phyloP scores from a whole-genome alignment of 2,797 vertebrate genomes.

The Rachycentron canadum region DNA sequence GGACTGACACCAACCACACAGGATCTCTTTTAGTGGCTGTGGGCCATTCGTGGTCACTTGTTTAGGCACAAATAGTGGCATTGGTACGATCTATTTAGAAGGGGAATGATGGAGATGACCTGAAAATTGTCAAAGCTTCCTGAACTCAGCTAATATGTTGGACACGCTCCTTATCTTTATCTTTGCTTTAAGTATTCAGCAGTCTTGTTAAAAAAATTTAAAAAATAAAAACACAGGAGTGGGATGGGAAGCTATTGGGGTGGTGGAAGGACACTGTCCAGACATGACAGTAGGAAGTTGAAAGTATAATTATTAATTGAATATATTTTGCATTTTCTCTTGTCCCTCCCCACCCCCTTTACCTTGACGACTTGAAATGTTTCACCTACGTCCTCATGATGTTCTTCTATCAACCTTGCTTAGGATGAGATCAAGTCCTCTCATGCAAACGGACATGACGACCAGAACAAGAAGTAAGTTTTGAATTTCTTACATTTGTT shows the following conservation, averaged over 20 bases:
- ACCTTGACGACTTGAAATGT: conserved; percentile 98
- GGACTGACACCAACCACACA: conserved; percentile 97
- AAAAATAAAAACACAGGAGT: conserved; percentile 46
- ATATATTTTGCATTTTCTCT: conserved; percentile 90
- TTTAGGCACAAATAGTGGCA: conserved; percentile 95
- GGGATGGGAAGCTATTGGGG: conserved; percentile 79
- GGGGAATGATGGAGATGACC: conserved; percentile 86
- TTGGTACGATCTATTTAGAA: conserved; percentile 89
- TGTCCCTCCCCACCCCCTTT: conserved; percentile 86
- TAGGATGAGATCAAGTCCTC: conserved; percentile 99
- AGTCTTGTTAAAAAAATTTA: conserved; percentile 65
- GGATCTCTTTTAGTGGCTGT: conserved; percentile 97
- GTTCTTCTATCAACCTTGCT: conserved; percentile 99
- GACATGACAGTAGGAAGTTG: conserved; percentile 76
- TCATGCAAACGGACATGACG: conserved; percentile 98
- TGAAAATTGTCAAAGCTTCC: conserved; percentile 81
- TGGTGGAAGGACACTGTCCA: conserved; percentile 79
- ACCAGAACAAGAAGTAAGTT: conserved; percentile 97
- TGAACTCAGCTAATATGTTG: conserved; percentile 80
- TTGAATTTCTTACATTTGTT: fast-evolving
- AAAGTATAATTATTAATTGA: conserved; percentile 84
- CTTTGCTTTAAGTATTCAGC: conserved; percentile 79
- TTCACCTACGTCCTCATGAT: conserved; percentile 98
- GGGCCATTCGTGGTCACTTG: conserved; percentile 93
- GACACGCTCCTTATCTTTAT: conserved; percentile 74